phyloP scores from a whole-genome alignment of 2,113 vertebrate species.

The Gobiocypris rarus region DNA sequence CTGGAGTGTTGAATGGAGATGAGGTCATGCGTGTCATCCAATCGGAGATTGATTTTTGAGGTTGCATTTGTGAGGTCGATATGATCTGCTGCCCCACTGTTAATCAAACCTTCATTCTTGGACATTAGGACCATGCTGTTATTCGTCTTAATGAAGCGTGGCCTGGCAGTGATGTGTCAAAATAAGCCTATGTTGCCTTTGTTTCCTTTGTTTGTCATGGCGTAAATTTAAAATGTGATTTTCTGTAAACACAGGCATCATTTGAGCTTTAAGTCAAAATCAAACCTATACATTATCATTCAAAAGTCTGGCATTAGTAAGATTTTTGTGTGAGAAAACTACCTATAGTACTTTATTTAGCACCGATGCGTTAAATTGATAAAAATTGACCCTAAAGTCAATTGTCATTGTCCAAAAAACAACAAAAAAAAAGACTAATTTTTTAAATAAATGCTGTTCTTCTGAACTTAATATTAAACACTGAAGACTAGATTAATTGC shows the following conservation, averaged over 20 bases:
- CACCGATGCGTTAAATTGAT: too few species aligned
- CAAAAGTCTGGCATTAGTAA: background rate
- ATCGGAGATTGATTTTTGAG: conserved; percentile 34
- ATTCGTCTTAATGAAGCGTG: background rate
- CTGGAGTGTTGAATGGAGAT: conserved; percentile 16
- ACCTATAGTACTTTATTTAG: too few species aligned
- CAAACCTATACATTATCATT: background rate
- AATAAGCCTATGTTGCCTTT: background rate
- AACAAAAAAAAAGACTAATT: too few species aligned
- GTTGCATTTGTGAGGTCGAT: conserved; percentile 2
- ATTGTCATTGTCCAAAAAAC: too few species aligned
- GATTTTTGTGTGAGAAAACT: background rate
- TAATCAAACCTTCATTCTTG: conserved; percentile 18
- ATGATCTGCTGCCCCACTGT: conserved; percentile 25
- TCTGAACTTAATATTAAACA: background rate
- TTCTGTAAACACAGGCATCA: background rate
- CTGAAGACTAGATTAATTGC: background rate
- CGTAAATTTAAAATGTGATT: background rate
- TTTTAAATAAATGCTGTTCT: background rate
- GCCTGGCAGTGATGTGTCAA: background rate
- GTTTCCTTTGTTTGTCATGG: background rate
- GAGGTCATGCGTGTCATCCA: conserved; percentile 25
- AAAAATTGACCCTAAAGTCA: too few species aligned
- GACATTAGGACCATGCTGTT: background rate
- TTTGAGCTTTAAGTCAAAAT: background rate